Percentiles rank a stretch among this genome's conserved stretches.
Conservation (phyloP, 2,113 vertebrate species). For the Chascanopsetta lugubris region DNA sequence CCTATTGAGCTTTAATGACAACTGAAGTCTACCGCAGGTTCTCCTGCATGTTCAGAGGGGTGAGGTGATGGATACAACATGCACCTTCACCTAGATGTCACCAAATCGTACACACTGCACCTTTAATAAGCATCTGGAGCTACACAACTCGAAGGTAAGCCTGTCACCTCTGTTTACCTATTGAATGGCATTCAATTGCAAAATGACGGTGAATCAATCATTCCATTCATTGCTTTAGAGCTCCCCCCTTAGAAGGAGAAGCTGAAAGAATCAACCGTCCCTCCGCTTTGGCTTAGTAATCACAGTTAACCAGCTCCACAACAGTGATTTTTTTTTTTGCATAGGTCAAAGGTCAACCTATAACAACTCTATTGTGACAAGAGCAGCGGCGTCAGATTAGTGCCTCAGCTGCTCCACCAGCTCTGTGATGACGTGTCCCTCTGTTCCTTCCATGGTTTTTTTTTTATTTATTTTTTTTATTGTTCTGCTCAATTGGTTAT, state of each 20-base stretch:
- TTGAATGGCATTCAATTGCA: conserved; percentile 1
- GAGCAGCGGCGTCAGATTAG: not conserved
- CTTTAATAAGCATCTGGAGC: no score
- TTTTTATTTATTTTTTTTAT: no score
- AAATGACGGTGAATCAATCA: conserved; percentile 13
- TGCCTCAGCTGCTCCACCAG: not conserved
- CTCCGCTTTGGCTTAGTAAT: conserved; percentile 15
- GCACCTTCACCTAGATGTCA: no score
- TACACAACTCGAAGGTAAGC: no score
- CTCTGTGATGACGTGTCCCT: not conserved
- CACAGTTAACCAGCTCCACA: not conserved
- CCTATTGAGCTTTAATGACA: no score
- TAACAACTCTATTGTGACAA: not conserved
- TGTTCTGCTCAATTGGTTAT: not conserved
- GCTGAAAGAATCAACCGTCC: conserved; percentile 1
- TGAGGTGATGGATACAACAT: no score
- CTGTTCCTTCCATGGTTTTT: not conserved
- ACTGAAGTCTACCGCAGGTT: no score
- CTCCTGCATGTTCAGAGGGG: no score
- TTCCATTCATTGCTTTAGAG: conserved; percentile 12
- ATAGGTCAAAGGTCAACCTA: not conserved
- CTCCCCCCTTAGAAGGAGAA: not conserved
- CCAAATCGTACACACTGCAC: no score
- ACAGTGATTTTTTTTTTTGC: not conserved
- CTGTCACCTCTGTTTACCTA: not conserved